These are phyloP conservation scores for Hemicordylus capensis DNA, from an alignment of 2,113 vertebrate species.

Conservation along the genomic window DNA sequence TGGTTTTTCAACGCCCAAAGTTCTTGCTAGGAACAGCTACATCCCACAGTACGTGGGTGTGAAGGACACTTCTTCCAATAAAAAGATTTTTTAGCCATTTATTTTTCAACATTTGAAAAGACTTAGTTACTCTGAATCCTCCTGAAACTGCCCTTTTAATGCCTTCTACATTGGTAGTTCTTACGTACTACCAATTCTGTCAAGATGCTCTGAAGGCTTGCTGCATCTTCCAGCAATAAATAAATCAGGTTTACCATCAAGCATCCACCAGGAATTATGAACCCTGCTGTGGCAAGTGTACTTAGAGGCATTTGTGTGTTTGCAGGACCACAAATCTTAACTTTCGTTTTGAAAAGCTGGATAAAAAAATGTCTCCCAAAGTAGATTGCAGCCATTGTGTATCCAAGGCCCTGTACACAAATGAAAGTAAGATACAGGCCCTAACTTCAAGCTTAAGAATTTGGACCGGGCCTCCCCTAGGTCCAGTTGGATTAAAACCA, in stretches of 20 bases:
- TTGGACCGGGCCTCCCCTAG: too few species aligned
- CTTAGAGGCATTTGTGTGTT: neutral
- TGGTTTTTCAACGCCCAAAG: neutral
- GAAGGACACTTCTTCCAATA: neutral
- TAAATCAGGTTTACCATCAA: neutral
- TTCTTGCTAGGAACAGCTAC: neutral
- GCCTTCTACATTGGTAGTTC: too few species aligned
- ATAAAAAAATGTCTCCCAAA: neutral
- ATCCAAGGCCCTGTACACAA: too few species aligned
- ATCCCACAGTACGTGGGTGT: neutral
- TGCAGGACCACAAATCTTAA: neutral
- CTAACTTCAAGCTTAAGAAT: neutral
- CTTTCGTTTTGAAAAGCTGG: too few species aligned
- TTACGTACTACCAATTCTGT: neutral
- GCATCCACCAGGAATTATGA: neutral
- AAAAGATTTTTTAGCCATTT: neutral
- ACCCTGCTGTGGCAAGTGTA: neutral
- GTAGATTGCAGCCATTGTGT: neutral
- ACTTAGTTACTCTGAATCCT: neutral
- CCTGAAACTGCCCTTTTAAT: neutral
- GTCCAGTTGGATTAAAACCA: too few species aligned
- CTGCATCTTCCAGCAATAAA: neutral
- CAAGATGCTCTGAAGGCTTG: neutral
- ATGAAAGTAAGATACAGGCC: neutral
- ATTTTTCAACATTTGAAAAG: neutral